Base-by-base conservation (phyloP, 2,888 invertebrate genomes). In the Chrysolina americana region DNA sequence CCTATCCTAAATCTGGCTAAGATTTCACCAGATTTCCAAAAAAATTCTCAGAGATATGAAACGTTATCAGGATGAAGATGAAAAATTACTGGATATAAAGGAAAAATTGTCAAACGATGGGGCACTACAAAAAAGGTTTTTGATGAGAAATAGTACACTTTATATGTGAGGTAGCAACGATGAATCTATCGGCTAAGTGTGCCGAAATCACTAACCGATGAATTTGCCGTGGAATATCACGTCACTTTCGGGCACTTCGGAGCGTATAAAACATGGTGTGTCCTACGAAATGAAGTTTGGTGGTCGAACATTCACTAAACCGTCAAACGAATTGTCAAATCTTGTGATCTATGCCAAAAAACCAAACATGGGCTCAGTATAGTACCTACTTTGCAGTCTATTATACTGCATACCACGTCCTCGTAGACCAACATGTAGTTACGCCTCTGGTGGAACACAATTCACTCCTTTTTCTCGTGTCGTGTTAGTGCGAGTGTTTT, bases 211-310 rank as follows among this genome's bases (percentile, higher is more conserved):
- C 56, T 19, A 15, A 6, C 17, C 5, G 11, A 19, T 9, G 19
- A 17, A 9, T 56, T 56, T 23, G 2, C 56, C 11, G 4, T 23
- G n/a, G 19, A 23, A 13, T 56, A 23, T 28, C 56, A 56, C 9
- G 19, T 13, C 4, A n/a, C 21, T 13, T 66, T 66, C 8, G 68
- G 36, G 0, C 68, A 68, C n/a, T 68, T 41, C 19, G 53, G 41
- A 15, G 1, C 3, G 0, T 19, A 68, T 19, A 68, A 41, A 68
- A 68, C 68, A 9, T 68, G 68, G 68, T 28, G 28, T 21, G 5
- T 53, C 0, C 5, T 68, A 28, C 19, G 41, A 17, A 11, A 36
- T 53, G 56, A 68, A n/a, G 50, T 68, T 6, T 68, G 68, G 50
- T 68, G 50, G 53, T 17, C 21, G 4, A 68, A 48, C 11, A 68